phyloP scores from a whole-genome alignment of 2,797 vertebrate species.

The Coluber constrictor region DNA sequence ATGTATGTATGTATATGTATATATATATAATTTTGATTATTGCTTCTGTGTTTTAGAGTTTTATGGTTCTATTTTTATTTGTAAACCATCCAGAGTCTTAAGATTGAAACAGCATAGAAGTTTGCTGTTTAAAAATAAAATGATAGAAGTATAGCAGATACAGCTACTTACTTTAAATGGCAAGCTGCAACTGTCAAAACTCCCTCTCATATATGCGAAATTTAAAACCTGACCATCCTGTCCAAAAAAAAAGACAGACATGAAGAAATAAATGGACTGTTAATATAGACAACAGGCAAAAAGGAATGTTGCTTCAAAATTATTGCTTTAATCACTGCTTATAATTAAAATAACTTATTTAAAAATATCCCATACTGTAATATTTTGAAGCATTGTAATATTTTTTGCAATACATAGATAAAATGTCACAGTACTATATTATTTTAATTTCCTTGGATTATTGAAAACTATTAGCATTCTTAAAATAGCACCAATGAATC shows the following conservation, averaged over 20 bases:
- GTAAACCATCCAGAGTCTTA: not conserved
- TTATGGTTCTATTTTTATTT: not conserved
- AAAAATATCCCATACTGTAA: not conserved
- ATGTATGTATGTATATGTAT: too few relatives aligned
- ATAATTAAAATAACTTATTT: not conserved
- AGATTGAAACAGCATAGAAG: not conserved
- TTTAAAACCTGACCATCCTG: not conserved
- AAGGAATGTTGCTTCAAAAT: not conserved
- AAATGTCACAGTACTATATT: not conserved
- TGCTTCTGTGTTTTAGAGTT: not conserved
- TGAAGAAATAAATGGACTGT: not conserved
- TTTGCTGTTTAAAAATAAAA: not conserved
- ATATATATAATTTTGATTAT: not conserved
- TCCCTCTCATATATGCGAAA: not conserved
- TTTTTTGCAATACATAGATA: not conserved
- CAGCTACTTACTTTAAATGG: not conserved
- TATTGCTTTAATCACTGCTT: not conserved
- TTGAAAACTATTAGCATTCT: not conserved
- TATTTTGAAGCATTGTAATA: not conserved
- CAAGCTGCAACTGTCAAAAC: not conserved
- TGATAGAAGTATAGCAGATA: not conserved
- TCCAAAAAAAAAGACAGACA: not conserved
- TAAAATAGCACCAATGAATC: slow-evolving; percentile 2
- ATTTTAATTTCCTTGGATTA: not conserved
- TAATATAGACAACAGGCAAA: not conserved